A percentile compares a stretch with the other conserved stretches of the same genome.
phyloP scores from a whole-genome alignment of 2,113 vertebrate species.

The Hyperopisus bebe region DNA sequence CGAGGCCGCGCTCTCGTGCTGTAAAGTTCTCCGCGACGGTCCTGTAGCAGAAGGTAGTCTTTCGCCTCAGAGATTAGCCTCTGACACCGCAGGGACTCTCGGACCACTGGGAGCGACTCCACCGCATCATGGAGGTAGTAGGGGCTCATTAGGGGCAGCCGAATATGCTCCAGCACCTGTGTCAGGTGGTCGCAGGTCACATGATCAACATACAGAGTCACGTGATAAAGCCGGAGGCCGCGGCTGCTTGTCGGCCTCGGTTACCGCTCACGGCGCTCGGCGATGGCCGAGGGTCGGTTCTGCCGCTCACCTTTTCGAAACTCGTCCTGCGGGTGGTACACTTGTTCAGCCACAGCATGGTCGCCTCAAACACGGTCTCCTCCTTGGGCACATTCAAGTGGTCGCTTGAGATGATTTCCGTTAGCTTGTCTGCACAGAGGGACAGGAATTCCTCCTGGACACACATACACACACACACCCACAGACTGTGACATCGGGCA shows the following conservation, averaged over 20 bases:
- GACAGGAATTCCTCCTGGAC: conserved; percentile 67
- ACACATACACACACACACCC: background rate
- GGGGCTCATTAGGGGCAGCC: conserved; percentile 65
- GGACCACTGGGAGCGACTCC: conserved; percentile 62
- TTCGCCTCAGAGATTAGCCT: conserved; percentile 70
- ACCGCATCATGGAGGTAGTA: conserved; percentile 71
- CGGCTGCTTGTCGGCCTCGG: background rate
- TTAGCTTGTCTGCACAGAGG: conserved; percentile 65
- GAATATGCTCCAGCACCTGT: conserved; percentile 66
- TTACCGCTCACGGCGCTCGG: background rate
- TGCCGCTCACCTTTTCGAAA: conserved; percentile 62
- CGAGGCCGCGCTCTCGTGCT: conserved; percentile 58
- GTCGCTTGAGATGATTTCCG: conserved; percentile 65
- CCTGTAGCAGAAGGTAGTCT: conserved; percentile 68
- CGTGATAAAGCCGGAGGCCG: background rate
- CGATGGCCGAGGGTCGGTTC: background rate
- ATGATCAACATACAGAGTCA: background rate
- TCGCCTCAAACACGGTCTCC: conserved; percentile 60
- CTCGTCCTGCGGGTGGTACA: conserved; percentile 52
- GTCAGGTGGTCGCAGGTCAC: background rate
- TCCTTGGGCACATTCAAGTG: conserved; percentile 43
- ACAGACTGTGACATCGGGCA: background rate
- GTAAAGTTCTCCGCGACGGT: conserved; percentile 66
- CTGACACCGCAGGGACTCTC: conserved; percentile 60
- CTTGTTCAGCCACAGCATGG: conserved; percentile 56